Evolutionary conservation across 2,888 invertebrate species (phyloP).

Genomic region (Bellardia pandia): DNA sequence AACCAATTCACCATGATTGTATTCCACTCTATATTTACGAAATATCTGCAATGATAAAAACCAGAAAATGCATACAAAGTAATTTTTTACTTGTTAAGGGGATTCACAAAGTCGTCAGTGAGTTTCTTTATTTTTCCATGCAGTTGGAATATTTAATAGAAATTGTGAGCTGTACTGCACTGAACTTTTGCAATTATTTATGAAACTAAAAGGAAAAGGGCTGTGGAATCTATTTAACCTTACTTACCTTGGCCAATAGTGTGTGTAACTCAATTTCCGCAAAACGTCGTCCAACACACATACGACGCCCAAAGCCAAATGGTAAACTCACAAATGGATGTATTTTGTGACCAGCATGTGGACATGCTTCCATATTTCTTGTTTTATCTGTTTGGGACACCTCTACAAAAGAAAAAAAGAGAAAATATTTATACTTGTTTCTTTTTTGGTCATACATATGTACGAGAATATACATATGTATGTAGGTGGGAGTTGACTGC

Average conservation of each 20-base stretch:
- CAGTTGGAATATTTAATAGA: slow-evolving; percentile 46
- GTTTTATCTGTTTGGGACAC: slow-evolving; percentile 32
- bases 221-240: background rate
- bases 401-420: slow-evolving; percentile 24
- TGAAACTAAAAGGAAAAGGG: background rate
- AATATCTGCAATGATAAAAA: slow-evolving; percentile 86
- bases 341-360: slow-evolving; percentile 85
- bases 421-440: background rate
- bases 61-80: background rate
- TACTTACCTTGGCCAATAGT: slow-evolving; percentile 88
- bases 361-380: slow-evolving; percentile 76
- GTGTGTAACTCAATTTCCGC: slow-evolving; percentile 92
- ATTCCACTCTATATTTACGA: slow-evolving; percentile 88
- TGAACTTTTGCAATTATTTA: slow-evolving; percentile 42
- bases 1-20: slow-evolving; percentile 87
- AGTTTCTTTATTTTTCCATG: background rate
- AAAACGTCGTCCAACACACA: slow-evolving; percentile 91
- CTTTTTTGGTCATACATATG: no score
- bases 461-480: no score
- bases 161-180: slow-evolving; percentile 16
- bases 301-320: slow-evolving; percentile 90
- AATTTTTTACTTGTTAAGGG: background rate
- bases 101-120: background rate
- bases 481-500: background rate
- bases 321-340: slow-evolving; percentile 91